Conservation (phyloP, 2,113 vertebrate species). For the Pluvianellus socialis region DNA sequence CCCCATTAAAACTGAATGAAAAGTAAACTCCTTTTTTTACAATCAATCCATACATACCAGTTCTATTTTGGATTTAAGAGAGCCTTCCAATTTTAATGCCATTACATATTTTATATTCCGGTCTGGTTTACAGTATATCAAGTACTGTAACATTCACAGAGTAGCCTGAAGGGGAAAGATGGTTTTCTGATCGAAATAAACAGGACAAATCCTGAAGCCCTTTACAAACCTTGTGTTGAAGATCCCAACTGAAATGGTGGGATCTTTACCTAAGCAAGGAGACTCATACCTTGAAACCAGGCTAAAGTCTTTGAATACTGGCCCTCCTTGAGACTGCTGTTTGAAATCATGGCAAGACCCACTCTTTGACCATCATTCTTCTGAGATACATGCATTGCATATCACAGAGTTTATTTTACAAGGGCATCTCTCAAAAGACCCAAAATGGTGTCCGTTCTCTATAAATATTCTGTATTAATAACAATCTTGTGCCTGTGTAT, state of each 20-base stretch:
- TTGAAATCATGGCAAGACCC: neutral
- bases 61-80: conserved; percentile 43
- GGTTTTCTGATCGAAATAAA: neutral
- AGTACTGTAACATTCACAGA: neutral
- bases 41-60: neutral
- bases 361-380: neutral
- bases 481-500: neutral
- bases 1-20: conserved; percentile 35
- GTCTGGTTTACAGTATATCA: neutral
- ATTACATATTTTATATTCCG: conserved; percentile 13
- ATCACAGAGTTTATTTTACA: neutral
- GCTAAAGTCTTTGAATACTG: neutral
- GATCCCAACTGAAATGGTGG: neutral
- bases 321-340: neutral
- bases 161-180: neutral
- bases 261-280: neutral
- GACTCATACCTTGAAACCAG: neutral
- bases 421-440: neutral
- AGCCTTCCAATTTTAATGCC: conserved; percentile 2
- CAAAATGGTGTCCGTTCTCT: neutral
- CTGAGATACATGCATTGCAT: neutral
- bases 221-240: neutral
- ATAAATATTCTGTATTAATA: neutral
- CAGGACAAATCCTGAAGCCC: neutral
- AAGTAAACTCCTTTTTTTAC: conserved; percentile 29